Percentiles rank a stretch among this genome's conserved stretches.
Conservation (phyloP, 2,888 invertebrate genomes). For the Eurytoma adleriae region DNA sequence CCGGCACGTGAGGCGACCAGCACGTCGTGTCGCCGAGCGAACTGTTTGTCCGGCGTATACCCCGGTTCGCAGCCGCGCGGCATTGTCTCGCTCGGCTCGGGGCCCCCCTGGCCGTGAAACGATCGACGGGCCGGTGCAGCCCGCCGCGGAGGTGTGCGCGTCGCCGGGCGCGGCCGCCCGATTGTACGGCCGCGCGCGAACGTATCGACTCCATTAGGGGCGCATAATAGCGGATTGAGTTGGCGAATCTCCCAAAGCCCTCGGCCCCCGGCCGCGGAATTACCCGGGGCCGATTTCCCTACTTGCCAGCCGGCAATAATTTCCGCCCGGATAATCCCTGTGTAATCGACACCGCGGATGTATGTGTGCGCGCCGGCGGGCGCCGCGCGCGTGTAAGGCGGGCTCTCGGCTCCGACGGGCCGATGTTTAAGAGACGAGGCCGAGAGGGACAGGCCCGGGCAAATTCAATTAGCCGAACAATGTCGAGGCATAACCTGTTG, state of each 20-base stretch:
- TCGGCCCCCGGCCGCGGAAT: conserved; percentile 38
- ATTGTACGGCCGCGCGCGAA: conserved; percentile 1
- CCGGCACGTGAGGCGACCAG: too few relatives aligned
- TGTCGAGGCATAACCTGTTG: conserved; percentile 68
- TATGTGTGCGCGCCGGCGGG: not conserved
- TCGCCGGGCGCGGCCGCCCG: not conserved
- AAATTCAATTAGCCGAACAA: conserved; percentile 70
- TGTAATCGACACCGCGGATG: conserved; percentile 62
- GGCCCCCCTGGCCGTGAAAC: conserved; percentile 3
- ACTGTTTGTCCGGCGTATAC: too few relatives aligned
- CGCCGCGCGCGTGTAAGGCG: too few relatives aligned
- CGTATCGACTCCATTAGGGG: conserved; percentile 55
- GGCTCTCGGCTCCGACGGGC: conserved; percentile 24
- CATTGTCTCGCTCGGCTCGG: not conserved
- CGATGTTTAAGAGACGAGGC: conserved; percentile 61
- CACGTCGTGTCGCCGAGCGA: too few relatives aligned
- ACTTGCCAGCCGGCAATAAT: conserved; percentile 59
- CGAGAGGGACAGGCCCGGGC: conserved; percentile 60
- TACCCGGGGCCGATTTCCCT: conserved; percentile 56
- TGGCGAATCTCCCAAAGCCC: conserved; percentile 53
- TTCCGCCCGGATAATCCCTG: conserved; percentile 64
- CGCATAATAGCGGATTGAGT: conserved; percentile 56
- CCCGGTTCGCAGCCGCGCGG: too few relatives aligned
- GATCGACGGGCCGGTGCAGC: conserved; percentile 23
- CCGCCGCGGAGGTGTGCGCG: not conserved